Percentiles rank a stretch among this genome's conserved stretches.
These are phyloP conservation scores for Trachelus iudaicus DNA, from an alignment of 2,888 invertebrate species.

Conservation along the genomic window DNA sequence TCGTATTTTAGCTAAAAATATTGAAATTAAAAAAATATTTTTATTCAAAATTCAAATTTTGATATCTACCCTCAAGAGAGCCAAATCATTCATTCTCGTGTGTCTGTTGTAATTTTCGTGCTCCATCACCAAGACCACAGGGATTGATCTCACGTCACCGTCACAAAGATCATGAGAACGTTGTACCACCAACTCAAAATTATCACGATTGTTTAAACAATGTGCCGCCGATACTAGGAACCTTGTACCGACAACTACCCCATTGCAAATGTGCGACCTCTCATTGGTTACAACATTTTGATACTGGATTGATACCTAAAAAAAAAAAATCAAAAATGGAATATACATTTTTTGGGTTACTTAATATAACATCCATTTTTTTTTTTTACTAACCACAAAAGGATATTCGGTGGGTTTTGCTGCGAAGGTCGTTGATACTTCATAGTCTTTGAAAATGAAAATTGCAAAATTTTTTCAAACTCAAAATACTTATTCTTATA, in stretches of 20 bases:
- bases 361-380: neutral
- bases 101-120: conserved; percentile 26
- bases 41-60: neutral
- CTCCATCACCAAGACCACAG: conserved; percentile 24
- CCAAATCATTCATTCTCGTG: conserved; percentile 26
- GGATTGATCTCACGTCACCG: conserved; percentile 11
- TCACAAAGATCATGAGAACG: conserved; percentile 22
- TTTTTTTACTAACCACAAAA: neutral
- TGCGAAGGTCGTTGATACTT: neutral
- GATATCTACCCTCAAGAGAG: conserved; percentile 22
- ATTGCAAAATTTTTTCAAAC: neutral
- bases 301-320: conserved; percentile 26
- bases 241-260: conserved; percentile 12
- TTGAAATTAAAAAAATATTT: neutral
- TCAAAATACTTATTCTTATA: too few species aligned
- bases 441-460: neutral
- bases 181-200: conserved; percentile 22
- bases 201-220: conserved; percentile 20
- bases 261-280: conserved; percentile 22
- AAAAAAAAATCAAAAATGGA: neutral
- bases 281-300: conserved; percentile 15
- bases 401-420: neutral
- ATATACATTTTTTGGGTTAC: neutral
- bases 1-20: neutral
- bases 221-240: conserved; percentile 27